These are phyloP conservation scores for Eulithis testata DNA, from an alignment of 2,888 invertebrate genomes.

Conservation along the genomic window DNA sequence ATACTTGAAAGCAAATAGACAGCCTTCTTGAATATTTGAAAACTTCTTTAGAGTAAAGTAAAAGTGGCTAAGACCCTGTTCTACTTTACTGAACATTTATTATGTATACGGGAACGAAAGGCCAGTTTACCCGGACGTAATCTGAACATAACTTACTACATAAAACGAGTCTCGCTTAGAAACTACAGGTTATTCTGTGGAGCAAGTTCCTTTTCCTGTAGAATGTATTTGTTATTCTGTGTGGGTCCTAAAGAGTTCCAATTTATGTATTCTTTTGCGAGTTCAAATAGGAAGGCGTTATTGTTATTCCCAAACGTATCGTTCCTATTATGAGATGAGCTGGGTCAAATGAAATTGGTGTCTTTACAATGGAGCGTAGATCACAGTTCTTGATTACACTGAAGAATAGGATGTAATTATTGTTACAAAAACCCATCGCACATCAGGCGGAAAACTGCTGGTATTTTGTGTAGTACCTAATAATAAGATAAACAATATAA, in stretches of 20 bases:
- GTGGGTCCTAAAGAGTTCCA: background rate
- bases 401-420: background rate
- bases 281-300: background rate
- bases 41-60: constrained; percentile 8
- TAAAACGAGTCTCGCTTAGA: constrained; percentile 3
- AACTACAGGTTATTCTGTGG: background rate
- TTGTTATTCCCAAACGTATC: constrained; percentile 5
- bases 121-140: constrained; percentile 16
- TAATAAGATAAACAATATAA: no score
- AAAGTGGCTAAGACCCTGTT: constrained; percentile 1
- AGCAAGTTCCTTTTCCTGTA: constrained; percentile 2
- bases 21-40: constrained; percentile 5
- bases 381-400: background rate
- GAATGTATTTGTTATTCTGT: constrained; percentile 5
- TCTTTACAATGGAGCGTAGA: constrained; percentile 1
- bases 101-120: constrained; percentile 14
- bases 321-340: constrained; percentile 7
- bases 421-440: background rate
- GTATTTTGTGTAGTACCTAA: background rate
- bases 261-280: background rate
- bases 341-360: background rate
- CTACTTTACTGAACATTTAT: constrained; percentile 16
- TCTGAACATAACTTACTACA: constrained; percentile 5
- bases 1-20: background rate
- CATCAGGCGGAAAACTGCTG: background rate